Conservation (phyloP, 2,797 vertebrate species). For the Sebastiscus tertius region DNA sequence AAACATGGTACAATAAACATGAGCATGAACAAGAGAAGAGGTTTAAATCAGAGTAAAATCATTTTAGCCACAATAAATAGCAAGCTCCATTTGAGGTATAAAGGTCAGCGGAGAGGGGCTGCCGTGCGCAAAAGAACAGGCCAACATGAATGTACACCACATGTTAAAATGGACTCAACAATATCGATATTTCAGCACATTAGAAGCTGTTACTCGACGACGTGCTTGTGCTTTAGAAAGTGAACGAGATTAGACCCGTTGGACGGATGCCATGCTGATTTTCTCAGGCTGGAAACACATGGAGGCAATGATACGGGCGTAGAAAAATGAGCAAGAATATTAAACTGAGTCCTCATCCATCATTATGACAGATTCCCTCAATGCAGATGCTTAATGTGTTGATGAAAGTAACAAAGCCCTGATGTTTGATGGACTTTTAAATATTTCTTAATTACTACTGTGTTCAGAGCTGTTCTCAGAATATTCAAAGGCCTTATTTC, state of each 20-base stretch:
- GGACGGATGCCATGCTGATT: conserved; percentile 59
- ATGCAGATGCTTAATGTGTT: conserved; percentile 49
- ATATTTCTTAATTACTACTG: conserved; percentile 35
- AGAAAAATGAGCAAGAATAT: conserved; percentile 62
- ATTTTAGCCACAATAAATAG: conserved; percentile 53
- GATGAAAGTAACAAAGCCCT: conserved; percentile 56
- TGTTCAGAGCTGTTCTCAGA: conserved; percentile 1
- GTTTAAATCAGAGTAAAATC: conserved; percentile 50
- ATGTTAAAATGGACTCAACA: conserved; percentile 60
- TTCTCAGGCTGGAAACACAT: conserved; percentile 73
- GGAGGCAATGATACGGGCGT: conserved; percentile 57
- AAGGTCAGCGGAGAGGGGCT: conserved; percentile 45
- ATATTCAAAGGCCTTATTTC: not conserved
- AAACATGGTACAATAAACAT: conserved; percentile 67
- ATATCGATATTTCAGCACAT: conserved; percentile 67
- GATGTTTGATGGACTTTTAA: conserved; percentile 25
- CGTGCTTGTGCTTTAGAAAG: conserved; percentile 50
- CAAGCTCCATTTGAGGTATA: conserved; percentile 18
- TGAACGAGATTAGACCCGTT: conserved; percentile 56
- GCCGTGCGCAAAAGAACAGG: conserved; percentile 26
- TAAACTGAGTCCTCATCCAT: conserved; percentile 54
- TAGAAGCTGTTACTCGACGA: conserved; percentile 56
- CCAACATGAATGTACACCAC: conserved; percentile 50
- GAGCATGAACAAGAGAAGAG: conserved; percentile 49
- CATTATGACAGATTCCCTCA: conserved; percentile 55